Evolutionary conservation across 2,797 vertebrate genomes (phyloP).

Genomic region (Tinamus major): DNA sequence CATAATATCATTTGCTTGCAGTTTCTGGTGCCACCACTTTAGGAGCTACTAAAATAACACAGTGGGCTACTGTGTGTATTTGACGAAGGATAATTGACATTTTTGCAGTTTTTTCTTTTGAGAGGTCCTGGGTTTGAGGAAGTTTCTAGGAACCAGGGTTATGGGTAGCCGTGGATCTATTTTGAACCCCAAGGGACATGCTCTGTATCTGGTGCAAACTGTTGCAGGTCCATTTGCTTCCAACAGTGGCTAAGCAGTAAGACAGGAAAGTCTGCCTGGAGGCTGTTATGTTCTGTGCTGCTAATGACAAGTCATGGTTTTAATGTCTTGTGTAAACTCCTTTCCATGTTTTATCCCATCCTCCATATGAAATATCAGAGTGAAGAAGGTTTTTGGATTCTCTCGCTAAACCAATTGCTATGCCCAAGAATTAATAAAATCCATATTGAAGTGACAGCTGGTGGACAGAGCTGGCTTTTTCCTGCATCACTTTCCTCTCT

Average conservation of each 20-base stretch:
- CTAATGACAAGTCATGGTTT: not conserved
- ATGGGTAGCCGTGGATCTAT: not conserved
- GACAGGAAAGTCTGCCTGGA: not conserved
- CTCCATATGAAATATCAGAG: not conserved
- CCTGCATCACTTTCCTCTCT: slow-evolving; percentile 56
- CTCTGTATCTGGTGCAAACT: not conserved
- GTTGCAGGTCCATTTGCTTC: not conserved
- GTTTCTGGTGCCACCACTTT: not conserved
- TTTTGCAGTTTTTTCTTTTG: not conserved
- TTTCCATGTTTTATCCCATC: not conserved
- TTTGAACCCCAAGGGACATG: not conserved
- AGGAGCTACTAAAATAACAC: not conserved
- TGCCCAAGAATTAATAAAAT: slow-evolving; percentile 73
- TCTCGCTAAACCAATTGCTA: slow-evolving; percentile 29
- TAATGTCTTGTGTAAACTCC: not conserved
- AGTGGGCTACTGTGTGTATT: fast-evolving
- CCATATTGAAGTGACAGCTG: slow-evolving; percentile 72
- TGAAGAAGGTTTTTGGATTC: slow-evolving; percentile 7
- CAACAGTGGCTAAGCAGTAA: not conserved
- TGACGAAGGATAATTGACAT: not conserved
- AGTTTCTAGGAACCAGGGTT: fast-evolving
- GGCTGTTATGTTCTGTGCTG: not conserved
- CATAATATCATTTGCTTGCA: not conserved
- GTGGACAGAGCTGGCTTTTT: slow-evolving; percentile 60
- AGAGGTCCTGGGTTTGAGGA: not conserved